These are phyloP conservation scores for Eclectus roratus DNA, from an alignment of 2,113 vertebrate species.

Conservation along the genomic window DNA sequence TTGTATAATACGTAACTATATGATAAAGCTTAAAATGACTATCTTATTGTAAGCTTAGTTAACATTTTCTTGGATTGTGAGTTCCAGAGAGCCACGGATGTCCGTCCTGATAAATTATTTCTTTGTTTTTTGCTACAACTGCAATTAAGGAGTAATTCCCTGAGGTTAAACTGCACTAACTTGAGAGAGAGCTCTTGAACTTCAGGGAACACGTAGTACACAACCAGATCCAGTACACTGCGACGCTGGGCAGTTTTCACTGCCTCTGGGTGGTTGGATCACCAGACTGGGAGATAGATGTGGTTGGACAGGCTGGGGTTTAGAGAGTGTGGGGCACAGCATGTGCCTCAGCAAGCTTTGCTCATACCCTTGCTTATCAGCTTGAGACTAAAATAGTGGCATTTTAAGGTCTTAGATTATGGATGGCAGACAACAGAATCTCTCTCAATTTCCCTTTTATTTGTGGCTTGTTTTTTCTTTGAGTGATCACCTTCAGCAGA, in stretches of 20 bases:
- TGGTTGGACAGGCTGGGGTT: background rate
- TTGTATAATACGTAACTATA: background rate
- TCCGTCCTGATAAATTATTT: background rate
- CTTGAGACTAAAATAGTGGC: background rate
- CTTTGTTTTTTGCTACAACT: background rate
- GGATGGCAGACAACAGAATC: background rate
- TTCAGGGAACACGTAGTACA: background rate
- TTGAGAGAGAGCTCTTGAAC: background rate
- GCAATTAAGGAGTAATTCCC: background rate
- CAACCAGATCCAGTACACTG: background rate
- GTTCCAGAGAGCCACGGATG: background rate
- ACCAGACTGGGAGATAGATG: background rate
- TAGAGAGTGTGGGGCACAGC: background rate
- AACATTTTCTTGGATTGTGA: background rate
- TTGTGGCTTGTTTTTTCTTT: background rate
- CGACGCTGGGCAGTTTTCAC: rapidly evolving
- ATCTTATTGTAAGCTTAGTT: background rate
- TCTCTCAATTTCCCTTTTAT: background rate
- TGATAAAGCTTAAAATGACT: background rate
- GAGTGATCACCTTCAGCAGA: background rate
- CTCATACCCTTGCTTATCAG: background rate
- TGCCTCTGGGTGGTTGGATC: background rate
- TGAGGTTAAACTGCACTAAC: background rate
- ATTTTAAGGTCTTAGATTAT: background rate
- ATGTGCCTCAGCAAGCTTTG: background rate